phyloP scores from a whole-genome alignment of 1,140 invertebrate species.

The Bacillus rossius region DNA sequence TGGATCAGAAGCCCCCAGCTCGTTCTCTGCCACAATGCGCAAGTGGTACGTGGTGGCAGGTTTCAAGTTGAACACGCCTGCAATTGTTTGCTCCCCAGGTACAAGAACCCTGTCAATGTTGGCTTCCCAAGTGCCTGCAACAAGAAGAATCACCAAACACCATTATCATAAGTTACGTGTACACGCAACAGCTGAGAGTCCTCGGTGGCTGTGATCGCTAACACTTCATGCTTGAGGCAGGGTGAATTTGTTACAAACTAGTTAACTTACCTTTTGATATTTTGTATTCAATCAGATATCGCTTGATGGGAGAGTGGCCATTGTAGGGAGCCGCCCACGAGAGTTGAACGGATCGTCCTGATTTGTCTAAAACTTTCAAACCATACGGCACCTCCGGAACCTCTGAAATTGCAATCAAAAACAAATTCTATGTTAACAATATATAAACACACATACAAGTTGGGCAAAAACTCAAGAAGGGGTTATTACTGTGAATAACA shows the following conservation, averaged over 20 bases:
- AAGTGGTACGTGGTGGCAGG: constrained; percentile 91
- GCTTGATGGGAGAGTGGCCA: constrained; percentile 89
- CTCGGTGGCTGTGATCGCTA: too few relatives aligned
- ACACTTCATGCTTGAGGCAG: too few relatives aligned
- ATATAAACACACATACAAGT: not conserved
- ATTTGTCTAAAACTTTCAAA: constrained; percentile 86
- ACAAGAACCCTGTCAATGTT: constrained; percentile 81
- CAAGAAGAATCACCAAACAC: constrained; percentile 9
- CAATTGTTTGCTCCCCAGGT: constrained; percentile 78
- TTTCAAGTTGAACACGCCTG: constrained; percentile 79
- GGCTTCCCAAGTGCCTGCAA: constrained; percentile 53
- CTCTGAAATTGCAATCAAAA: constrained; percentile 52
- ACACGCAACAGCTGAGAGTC: too few relatives aligned
- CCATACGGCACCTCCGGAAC: constrained; percentile 88
- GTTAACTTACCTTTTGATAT: constrained; percentile 72
- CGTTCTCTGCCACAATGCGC: constrained; percentile 90
- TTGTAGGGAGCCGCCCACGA: constrained; percentile 92
- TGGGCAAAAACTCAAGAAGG: not conserved
- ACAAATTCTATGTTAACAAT: not conserved
- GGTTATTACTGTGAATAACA: not conserved
- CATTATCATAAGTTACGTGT: too few relatives aligned
- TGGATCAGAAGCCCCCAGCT: constrained; percentile 85
- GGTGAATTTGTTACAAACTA: too few relatives aligned
- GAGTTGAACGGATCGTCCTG: constrained; percentile 81
- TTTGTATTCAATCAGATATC: constrained; percentile 91